Base-by-base conservation (phyloP, 2,113 vertebrate species). In the Panthera uncia region DNA sequence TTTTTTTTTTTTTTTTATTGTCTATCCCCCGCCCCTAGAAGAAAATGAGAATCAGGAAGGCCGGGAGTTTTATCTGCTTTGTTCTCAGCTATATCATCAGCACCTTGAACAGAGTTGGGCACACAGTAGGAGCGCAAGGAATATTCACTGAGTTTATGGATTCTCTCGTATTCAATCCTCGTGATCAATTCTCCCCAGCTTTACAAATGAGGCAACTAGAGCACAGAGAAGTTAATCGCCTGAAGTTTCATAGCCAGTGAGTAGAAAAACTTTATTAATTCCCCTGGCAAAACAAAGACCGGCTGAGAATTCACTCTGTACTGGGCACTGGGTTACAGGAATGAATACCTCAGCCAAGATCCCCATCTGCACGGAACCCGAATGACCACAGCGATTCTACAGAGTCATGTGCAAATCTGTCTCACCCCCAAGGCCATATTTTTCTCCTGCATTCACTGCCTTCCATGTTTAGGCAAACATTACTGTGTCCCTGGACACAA, bases 401-500 rank as follows among this genome's bases (percentile, higher is more conserved):
- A 14, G 76, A 33, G 19, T 94, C 66, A 27, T n/a, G 25, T 45
- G 52, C 76, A n/a, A 81, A 36, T 41, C 21, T 16, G 19, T 63
- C 33, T 95, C 66, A 2, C 11, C 9, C 7, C 63, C 68, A 29
- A 63, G 31, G 45, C 66, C 9, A 3, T n/a, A 23, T 19, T 45
- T 63, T 84, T 29, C 61, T 71, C 14, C 33, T 21, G 15, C 14
- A 3, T 78, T 81, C 16, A 19, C 50, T 45, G 18, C 1, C 61
- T 84, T 52, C 48, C 1, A 4, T 18, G 5, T 50, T 83, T 21
- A 50, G 29, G 79, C 5, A 71, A 33, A 48, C 11, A 48, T 9
- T 5, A 87, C 55, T n/a, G 45, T 13, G 7, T 98, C 93, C 94
- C 57, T 80, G 91, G 80, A 91, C 97, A 93, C 23, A 19, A 91